Evolutionary conservation across 2,797 vertebrate species (phyloP), one percentile per base, ranked within the genome.

Genomic region (Dendrocincla tyrannina): DNA sequence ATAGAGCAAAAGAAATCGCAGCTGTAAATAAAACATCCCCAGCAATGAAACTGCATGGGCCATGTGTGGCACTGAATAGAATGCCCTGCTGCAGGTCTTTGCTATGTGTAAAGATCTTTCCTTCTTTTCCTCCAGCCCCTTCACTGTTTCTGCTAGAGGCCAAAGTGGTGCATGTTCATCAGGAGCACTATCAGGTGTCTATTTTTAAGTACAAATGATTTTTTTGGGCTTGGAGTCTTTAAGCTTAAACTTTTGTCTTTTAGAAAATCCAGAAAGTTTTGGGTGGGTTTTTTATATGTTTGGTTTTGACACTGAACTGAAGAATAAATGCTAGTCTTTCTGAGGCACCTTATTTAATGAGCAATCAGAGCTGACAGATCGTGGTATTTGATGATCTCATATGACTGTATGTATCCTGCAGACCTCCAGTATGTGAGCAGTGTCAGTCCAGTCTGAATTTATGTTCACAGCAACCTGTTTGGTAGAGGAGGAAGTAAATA

Each of bases 11-110:
- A 63, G 24, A 76, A 85, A 85, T 63, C 52, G 64, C 22, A 83
- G 32, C 39, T 89, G 64, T 82, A 95, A 90, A 84, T 73, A 90
- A 94, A 93, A 76, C 52, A 82, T 63, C 52, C 10, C 39, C 37
- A 81, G 46, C 70, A 60, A 56, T 79, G 73, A 67, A 85, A 95
- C 83, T 53, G n/a, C 17, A 12, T 42, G 35, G 50, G 41, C 39
- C 11, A 4, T 56, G 35, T 37, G 23, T 56, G 27, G 49, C 2
- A 2, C 58, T 91, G 60, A 85, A 72, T 8, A 55, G 56, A 80
- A 86, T 55, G 11, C 16, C 35, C 37, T 50, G 35, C 41, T 66
- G 59, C 53, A 91, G 58, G 67, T n/a, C n/a, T 74, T 62, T 63
- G 10, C 20, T 49, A 2, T 11, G 8, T 52, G 52, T 35, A 58